Evolutionary conservation across 1,140 invertebrate genomes (phyloP).

Genomic region (Pteromalus puparum): DNA sequence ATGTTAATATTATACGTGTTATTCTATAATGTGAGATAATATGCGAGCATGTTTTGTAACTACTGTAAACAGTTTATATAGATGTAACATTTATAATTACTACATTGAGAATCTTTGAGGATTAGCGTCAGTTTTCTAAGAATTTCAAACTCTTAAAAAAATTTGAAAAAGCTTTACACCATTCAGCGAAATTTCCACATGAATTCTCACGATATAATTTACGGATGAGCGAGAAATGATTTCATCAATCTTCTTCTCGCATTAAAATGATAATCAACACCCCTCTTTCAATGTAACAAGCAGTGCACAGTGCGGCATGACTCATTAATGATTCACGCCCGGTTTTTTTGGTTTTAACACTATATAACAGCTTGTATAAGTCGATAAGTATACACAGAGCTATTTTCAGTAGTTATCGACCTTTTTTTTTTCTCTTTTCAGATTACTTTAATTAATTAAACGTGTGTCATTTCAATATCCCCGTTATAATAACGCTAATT

Average conservation of each 20-base stretch:
- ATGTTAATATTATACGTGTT: neutral
- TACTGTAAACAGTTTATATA: neutral
- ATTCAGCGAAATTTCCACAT: too few relatives aligned
- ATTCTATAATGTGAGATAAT: neutral
- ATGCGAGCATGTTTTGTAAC: neutral
- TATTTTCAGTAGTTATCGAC: too few relatives aligned
- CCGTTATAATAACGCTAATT: too few relatives aligned
- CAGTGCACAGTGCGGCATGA: neutral
- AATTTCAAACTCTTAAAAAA: too few relatives aligned
- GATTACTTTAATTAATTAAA: too few relatives aligned
- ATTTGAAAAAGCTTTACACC: too few relatives aligned
- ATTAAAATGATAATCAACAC: conserved; percentile 12
- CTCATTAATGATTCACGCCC: neutral
- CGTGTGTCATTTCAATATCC: too few relatives aligned
- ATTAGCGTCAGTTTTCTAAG: too few relatives aligned
- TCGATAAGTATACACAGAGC: neutral
- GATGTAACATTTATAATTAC: too few relatives aligned
- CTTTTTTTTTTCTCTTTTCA: too few relatives aligned
- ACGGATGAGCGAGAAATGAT: neutral
- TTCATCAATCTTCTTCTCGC: neutral
- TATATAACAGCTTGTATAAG: neutral
- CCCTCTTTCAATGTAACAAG: neutral
- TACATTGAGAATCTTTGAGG: too few relatives aligned
- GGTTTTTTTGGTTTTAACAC: neutral
- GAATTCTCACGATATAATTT: neutral